Conservation (phyloP, 2,797 vertebrate genomes). For the Siniperca obscura region DNA sequence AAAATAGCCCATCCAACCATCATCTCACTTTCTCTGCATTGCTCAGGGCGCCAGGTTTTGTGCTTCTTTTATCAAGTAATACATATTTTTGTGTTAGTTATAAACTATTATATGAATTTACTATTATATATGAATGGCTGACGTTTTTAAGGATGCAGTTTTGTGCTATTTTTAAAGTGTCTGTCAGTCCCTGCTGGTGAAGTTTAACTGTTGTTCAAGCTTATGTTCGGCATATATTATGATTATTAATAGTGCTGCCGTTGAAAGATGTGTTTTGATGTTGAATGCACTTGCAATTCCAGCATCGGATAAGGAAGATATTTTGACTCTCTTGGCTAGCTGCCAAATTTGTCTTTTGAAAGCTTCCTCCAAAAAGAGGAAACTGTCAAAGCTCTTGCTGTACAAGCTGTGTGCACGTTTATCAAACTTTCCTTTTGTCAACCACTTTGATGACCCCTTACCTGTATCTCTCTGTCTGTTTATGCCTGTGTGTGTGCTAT, state of each 20-base stretch:
- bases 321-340: not conserved
- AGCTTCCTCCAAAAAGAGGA: not conserved
- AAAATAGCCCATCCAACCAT: not conserved
- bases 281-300: not conserved
- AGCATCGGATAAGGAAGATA: not conserved
- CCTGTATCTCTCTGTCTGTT: not conserved
- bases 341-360: not conserved
- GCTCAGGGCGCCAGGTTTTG: not conserved
- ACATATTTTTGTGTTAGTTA: not conserved
- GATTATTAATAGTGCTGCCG: not conserved
- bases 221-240: not conserved
- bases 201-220: not conserved
- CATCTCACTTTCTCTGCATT: not conserved
- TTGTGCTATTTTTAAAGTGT: not conserved
- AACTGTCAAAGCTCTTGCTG: not conserved
- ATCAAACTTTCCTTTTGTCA: not conserved
- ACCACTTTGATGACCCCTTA: not conserved
- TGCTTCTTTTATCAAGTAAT: too few species aligned
- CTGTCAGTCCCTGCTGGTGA: not conserved
- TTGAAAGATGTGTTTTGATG: not conserved
- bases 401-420: not conserved
- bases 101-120: not conserved
- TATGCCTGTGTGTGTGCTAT: not conserved
- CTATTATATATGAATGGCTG: not conserved
- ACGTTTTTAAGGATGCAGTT: not conserved